Evolutionary conservation across 2,888 invertebrate species (phyloP).

Genomic region (Linnaemya tessellans): DNA sequence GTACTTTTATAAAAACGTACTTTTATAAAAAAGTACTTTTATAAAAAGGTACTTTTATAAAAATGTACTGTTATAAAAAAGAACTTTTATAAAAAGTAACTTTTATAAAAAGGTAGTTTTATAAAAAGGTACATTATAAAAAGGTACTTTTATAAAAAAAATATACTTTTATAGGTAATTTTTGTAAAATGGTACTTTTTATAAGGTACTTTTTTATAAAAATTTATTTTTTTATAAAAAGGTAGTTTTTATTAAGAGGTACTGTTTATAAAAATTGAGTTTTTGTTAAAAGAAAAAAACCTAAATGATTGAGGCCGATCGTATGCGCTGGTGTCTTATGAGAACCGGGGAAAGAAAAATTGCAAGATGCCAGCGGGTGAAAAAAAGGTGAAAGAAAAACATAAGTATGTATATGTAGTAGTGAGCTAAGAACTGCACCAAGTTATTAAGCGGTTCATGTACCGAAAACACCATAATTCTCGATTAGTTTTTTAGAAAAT

Average conservation of each 20-base stretch:
- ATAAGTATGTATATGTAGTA: too few species aligned
- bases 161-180: too few species aligned
- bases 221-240: background rate
- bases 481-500: conserved; percentile 8
- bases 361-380: too few species aligned
- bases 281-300: background rate
- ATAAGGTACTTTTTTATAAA: background rate
- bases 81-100: background rate
- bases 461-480: conserved; percentile 1
- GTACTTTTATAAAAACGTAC: background rate
- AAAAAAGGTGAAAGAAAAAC: too few species aligned
- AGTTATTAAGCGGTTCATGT: too few species aligned
- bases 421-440: too few species aligned
- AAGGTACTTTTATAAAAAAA: background rate
- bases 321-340: too few species aligned
- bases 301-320: too few species aligned
- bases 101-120: background rate
- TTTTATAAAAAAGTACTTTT: background rate
- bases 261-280: background rate
- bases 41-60: background rate
- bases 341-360: too few species aligned
- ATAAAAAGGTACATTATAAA: background rate
- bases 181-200: too few species aligned
- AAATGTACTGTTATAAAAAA: background rate
- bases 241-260: background rate